These are phyloP conservation scores for Hydropotes inermis DNA, from an alignment of 2,113 vertebrate genomes.

Conservation along the genomic window DNA sequence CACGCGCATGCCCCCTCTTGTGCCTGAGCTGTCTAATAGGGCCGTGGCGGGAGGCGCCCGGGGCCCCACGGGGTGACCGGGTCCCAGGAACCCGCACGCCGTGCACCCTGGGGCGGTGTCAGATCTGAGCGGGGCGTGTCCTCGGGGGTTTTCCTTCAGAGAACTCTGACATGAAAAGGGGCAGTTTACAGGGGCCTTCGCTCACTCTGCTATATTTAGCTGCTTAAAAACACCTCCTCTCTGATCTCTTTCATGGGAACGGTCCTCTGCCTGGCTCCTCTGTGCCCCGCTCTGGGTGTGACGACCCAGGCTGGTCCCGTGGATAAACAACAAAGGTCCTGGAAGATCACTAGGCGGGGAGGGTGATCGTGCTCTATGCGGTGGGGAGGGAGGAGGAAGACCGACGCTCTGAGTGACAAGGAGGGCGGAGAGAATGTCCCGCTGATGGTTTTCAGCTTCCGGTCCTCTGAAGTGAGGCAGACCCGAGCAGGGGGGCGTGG, in stretches of 20 bases:
- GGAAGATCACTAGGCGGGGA: background rate
- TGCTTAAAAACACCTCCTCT: background rate
- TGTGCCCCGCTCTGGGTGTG: background rate
- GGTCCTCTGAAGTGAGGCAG: background rate
- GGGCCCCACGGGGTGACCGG: background rate
- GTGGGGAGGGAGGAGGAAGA: background rate
- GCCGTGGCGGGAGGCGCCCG: rapidly evolving
- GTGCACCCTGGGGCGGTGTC: background rate
- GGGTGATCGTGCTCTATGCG: rapidly evolving
- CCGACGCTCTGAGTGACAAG: background rate
- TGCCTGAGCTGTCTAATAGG: no score
- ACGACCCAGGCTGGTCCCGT: background rate
- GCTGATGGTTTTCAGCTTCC: background rate
- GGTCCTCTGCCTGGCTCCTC: no score
- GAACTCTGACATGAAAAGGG: background rate
- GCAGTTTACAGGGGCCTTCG: background rate
- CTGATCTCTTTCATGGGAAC: background rate
- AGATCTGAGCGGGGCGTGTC: background rate
- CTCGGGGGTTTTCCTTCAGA: background rate
- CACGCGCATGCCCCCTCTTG: background rate
- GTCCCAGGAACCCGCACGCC: rapidly evolving
- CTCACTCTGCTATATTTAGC: background rate
- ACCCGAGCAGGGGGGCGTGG: rapidly evolving
- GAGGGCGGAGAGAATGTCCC: background rate
- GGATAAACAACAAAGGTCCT: background rate